Evolutionary conservation across 37 sponge, comb jelly and placozoan species (phyloP), one percentile per base, ranked within the genome.

Genomic region (Eunapius fragilis): DNA sequence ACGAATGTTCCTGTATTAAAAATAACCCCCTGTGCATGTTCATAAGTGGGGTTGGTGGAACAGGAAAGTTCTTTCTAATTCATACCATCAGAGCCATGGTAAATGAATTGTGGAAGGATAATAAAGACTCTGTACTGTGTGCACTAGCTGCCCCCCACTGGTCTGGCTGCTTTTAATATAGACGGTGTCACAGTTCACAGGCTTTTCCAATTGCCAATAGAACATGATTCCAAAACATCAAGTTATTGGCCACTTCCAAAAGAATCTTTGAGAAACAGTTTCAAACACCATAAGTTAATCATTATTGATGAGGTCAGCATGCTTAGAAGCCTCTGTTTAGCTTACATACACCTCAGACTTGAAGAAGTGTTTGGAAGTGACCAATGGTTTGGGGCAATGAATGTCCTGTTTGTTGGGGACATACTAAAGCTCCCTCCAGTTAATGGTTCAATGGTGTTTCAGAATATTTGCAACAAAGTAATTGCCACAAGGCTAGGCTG

Each of bases 221-320:
- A 90, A 45, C 91, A 91, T 69, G 79, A 91, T 26, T 85, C 73
- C 0, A 87, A 68, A 45, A 58, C 71, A 45, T 86, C 91, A 25
- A 80, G 76, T 12, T 90, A 94, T 80, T 83, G 89, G 85, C 0
- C 75, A 32, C 86, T 94, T 50, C 67, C 79, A 7, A 84, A 87
- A 77, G 80, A 72, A 31, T 41, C 82, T 72, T 75, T 79, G 23
- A 58, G 73, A 37, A 76, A 32, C 47, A 72, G 49, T 19, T 87
- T 93, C 27, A 31, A 79, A 27, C n/a, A 73, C 33, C 70, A 87
- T 5, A 80, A 80, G 28, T 25, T 87, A 33, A 35, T 94, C 33
- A 85, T 94, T 30, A 85, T 88, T 75, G 94, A 94, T 68, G 87
- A 94, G 67, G 83, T 94, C 11, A 87, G 88, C 45, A 90, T 94